Evolutionary conservation across 2,888 invertebrate genomes (phyloP), one percentile per base, ranked within the genome.

Genomic region (Drosophila siamana): DNA sequence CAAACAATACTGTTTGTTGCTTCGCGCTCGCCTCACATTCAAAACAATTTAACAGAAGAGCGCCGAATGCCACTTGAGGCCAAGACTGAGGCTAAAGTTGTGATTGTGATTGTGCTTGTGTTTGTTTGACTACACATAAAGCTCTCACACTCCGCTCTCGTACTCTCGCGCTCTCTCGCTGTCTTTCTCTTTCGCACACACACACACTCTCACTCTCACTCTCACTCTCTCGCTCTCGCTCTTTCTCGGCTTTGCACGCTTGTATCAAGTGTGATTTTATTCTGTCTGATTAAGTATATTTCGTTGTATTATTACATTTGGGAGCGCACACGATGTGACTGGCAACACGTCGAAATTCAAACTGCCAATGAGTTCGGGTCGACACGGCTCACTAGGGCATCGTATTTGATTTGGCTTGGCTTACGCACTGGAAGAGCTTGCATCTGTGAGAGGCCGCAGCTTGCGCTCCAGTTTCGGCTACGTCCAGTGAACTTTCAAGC

Each of bases 311-410:
- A 60, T 77, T 77, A 69, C 69, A 63, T 79, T 61, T 62, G 61
- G 69, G 61, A 72, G 79, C 72, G 77, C 71, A 69, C 74, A 74
- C 80, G 87, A 73, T 89, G 90, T 80, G 69, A 59, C 78, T 84
- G 75, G 81, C 78, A 80, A 80, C 85, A 80, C 88, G 84, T 78
- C 82, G 72, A 84, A 86, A 80, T 77, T 71, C 55, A 79, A 84
- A 90, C 90, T 90, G 86, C 71, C 73, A 77, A 69, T 61, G 68
- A 40, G 46, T 54, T 36, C 36, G 61, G 33, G 44, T 61, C 56
- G 40, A 46, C 48, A 52, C 48, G 46, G 28, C 65, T 43, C 15
- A 38, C 36, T 26, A 62, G 16, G 28, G 19, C 36, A 47, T 50
- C 33, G 33, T 60, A 30, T 30, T 76, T 33, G 52, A 46, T 26